Conservation (phyloP, 2,888 invertebrate genomes). For the Cosmia pyralina region DNA sequence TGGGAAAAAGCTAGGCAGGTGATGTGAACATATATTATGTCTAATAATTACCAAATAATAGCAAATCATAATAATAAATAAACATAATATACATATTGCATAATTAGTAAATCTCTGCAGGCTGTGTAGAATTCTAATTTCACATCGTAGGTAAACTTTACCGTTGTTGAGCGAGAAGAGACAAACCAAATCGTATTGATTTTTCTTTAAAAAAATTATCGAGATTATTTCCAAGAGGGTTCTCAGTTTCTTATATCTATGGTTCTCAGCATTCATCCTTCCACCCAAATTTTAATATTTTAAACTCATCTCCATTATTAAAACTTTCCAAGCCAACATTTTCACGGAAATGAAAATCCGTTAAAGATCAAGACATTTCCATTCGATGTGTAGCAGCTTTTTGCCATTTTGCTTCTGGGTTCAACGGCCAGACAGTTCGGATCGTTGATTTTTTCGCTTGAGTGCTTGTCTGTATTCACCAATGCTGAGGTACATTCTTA, state of each 20-base stretch:
- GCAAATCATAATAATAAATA: too few relatives aligned
- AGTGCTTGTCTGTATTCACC: slow-evolving; percentile 70
- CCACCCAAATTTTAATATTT: neutral
- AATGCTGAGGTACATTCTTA: slow-evolving; percentile 51
- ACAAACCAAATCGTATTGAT: slow-evolving; percentile 4
- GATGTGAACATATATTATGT: neutral
- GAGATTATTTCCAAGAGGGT: neutral
- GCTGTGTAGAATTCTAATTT: slow-evolving; percentile 15
- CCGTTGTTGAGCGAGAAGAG: neutral
- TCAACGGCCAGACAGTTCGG: slow-evolving; percentile 82
- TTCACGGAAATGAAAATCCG: slow-evolving; percentile 38
- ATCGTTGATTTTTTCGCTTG: slow-evolving; percentile 78
- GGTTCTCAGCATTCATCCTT: neutral
- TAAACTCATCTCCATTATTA: slow-evolving; percentile 23
- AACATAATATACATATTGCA: neutral
- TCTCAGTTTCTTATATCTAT: too few relatives aligned
- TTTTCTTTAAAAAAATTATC: slow-evolving; percentile 11
- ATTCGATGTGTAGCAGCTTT: slow-evolving; percentile 54
- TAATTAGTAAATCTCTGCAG: slow-evolving; percentile 2
- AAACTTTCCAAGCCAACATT: slow-evolving; percentile 21
- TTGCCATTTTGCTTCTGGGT: slow-evolving; percentile 72
- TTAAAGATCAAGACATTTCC: slow-evolving; percentile 46
- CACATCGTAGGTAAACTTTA: slow-evolving; percentile 12
- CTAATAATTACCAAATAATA: neutral
- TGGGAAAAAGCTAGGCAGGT: too few relatives aligned